Evolutionary conservation across 2,888 invertebrate genomes (phyloP), one percentile per base, ranked within the genome.

Genomic region (Miltochrista miniata): DNA sequence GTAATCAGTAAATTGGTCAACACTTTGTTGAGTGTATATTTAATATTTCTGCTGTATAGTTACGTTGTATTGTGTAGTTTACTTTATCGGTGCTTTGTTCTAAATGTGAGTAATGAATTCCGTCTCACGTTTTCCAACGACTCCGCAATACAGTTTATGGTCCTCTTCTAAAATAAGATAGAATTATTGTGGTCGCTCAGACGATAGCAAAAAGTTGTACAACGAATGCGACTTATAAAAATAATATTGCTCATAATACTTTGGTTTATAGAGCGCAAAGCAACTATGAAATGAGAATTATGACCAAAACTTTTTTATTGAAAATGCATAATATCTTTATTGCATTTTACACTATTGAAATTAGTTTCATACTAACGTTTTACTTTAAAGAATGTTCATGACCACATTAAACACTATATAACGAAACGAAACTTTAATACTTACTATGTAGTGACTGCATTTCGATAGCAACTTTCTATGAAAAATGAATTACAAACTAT

Each of bases 301-400:
- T 75, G 71, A 80, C 78, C 75, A 75, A 76, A 79, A 73, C 74
- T 78, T 87, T 88, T 85, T 88, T 88, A 90, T 90, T 90, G 90
- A 90, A 90, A 87, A 90, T 90, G 90, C 90, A 90, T n/a, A n/a
- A n/a, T n/a, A n/a, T n/a, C n/a, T n/a, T n/a, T n/a, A n/a, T n/a
- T n/a, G n/a, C n/a, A n/a, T n/a, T n/a, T n/a, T n/a, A n/a, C n/a
- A n/a, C n/a, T n/a, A n/a, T n/a, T n/a, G n/a, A n/a, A n/a, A n/a
- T n/a, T n/a, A n/a, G n/a, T n/a, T n/a, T n/a, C n/a, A n/a, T n/a
- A n/a, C n/a, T n/a, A n/a, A n/a, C n/a, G n/a, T n/a, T n/a, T n/a
- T n/a, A n/a, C n/a, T n/a, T n/a, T n/a, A n/a, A n/a, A n/a, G n/a
- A n/a, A n/a, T n/a, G n/a, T n/a, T n/a, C n/a, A n/a, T n/a, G n/a